Evolutionary conservation across 2,797 vertebrate species (phyloP).

Genomic region (Crenichthys baileyi): DNA sequence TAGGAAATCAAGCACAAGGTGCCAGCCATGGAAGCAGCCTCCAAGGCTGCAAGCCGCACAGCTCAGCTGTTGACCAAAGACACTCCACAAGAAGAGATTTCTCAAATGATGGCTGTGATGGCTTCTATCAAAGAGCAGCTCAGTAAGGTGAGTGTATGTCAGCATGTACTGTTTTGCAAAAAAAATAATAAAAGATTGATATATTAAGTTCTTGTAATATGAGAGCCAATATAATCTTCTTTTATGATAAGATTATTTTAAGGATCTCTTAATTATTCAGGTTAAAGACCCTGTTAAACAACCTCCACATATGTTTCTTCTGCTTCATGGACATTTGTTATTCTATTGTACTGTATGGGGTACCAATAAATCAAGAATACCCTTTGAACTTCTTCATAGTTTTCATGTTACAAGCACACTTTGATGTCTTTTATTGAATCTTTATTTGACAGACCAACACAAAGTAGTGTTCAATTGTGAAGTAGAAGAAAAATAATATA

Average conservation of each 20-base stretch:
- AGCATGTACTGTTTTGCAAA: neutral
- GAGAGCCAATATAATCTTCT: neutral
- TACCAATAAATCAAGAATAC: neutral
- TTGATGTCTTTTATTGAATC: neutral
- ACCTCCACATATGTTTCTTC: neutral
- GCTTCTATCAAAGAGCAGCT: constrained; percentile 91
- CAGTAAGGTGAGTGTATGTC: constrained; percentile 82
- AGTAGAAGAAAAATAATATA: neutral
- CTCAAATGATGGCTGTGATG: constrained; percentile 87
- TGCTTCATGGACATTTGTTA: neutral
- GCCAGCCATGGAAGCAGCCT: constrained; percentile 91
- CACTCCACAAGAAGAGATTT: constrained; percentile 88
- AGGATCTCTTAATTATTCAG: neutral
- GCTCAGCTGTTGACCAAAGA: constrained; percentile 93
- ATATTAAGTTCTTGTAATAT: neutral
- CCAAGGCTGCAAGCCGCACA: constrained; percentile 87
- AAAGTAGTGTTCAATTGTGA: neutral
- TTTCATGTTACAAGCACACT: neutral
- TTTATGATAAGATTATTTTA: too few species aligned
- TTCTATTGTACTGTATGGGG: neutral
- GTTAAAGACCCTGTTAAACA: too few species aligned
- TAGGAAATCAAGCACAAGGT: constrained; percentile 93
- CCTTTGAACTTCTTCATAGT: neutral
- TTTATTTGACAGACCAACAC: neutral
- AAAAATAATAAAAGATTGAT: neutral